Base-by-base conservation (phyloP, 1,140 invertebrate species). In the Listronotus oregonensis region DNA sequence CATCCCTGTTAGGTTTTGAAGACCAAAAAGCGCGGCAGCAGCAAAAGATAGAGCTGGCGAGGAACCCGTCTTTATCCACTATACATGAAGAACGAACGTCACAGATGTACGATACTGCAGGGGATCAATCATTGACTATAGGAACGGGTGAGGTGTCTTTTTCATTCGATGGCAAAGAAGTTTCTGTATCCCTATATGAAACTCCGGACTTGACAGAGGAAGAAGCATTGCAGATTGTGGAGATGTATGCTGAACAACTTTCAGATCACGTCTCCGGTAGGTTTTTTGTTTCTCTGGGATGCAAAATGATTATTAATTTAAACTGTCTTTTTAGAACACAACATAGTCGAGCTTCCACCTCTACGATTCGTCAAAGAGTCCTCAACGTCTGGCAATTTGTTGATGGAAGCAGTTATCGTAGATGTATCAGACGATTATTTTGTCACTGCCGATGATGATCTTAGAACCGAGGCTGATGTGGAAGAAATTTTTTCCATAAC, bases 231-330 rank as follows among this genome's bases (percentile, higher is more conserved):
- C 90, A 95, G 79, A 93, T 96, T 72, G 89, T 95, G 0, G 93
- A 96, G 83, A 94, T 95, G 91, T 96, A 95, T 79, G 93, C 93
- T 0, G 92, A 96, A 77, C 91, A 96, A 78, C 82, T 94, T 49
- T 94, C 92, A 0, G 93, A 95, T 80, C 90, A 94, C 77, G 86
- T 95, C 5, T 91, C 92, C 65, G 86, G 86, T 87, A 78, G 74
- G 52, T 37, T 10, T 5, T 69, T 42, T 42, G 14, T 5, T 46
- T 66, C 32, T 3, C 21, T 27, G 21, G 21, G 5, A 5, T 27
- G 21, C 21, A 27, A 27, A 27, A 5, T 27, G 21, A 1, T 1
- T 27, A 27, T 27, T 27, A 27, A 27, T 27, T 27, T 27, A 27
- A 31, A 57, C 51, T 44, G 7, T 14, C 21, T 52, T 14, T 64